Evolutionary conservation across 2,888 invertebrate species (phyloP).

Genomic region (Meghimatium bilineatum): DNA sequence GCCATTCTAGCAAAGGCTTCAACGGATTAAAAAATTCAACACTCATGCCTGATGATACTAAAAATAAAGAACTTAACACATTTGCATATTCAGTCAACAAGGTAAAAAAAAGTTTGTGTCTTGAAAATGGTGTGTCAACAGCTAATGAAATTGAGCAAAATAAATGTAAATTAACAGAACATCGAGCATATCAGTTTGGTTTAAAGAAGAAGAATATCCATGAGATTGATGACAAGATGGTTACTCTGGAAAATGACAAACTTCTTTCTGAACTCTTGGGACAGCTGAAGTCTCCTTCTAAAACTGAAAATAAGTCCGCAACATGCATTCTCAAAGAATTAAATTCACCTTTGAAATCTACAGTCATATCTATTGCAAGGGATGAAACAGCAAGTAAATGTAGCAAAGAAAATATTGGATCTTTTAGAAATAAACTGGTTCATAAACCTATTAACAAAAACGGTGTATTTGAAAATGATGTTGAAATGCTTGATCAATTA

Average conservation of each 20-base stretch:
- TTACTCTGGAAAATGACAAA: conserved; percentile 57
- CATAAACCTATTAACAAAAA: not conserved
- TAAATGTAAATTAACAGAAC: conserved; percentile 29
- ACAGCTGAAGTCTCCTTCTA: conserved; percentile 52
- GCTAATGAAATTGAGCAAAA: not conserved
- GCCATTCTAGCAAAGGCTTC: conserved; percentile 29
- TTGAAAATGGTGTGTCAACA: not conserved
- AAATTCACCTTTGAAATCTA: not conserved
- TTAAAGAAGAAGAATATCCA: conserved; percentile 27
- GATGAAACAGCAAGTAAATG: not conserved
- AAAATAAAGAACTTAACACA: not conserved
- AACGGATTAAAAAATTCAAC: conserved; percentile 23
- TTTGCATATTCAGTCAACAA: not conserved
- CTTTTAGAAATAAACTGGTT: too few species aligned
- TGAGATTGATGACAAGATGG: conserved; percentile 1
- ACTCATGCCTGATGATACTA: not conserved
- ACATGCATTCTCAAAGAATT: not conserved
- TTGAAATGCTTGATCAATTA: conserved; percentile 29
- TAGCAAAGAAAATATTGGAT: conserved; percentile 3
- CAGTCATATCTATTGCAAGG: not conserved
- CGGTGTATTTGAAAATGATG: conserved; percentile 1
- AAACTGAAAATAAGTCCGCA: not conserved
- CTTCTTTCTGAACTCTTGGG: conserved; percentile 61
- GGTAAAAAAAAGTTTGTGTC: not conserved
- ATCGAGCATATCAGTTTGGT: conserved; percentile 45